Evolutionary conservation across 2,113 vertebrate species (phyloP).

Genomic region (Garra rufa): DNA sequence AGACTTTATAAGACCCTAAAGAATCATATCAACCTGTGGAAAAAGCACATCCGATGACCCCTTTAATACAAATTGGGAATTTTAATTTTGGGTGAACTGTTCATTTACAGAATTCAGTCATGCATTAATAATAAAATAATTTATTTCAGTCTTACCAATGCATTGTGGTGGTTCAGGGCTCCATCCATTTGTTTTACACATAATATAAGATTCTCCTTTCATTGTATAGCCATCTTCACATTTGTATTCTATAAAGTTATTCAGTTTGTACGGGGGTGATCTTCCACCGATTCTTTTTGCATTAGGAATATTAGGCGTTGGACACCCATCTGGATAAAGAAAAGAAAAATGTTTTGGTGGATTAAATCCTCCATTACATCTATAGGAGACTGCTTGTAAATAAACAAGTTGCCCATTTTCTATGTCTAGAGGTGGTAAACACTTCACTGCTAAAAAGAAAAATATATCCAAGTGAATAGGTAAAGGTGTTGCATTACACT

Average conservation of each 20-base stretch:
- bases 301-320: rapidly evolving
- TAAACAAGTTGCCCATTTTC: too few relatives aligned
- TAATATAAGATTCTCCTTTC: not conserved
- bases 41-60: too few relatives aligned
- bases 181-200: slow-evolving; percentile 35
- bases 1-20: too few relatives aligned
- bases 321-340: slow-evolving; percentile 57
- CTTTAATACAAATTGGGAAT: too few relatives aligned
- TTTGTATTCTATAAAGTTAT: not conserved
- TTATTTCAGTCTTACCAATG: slow-evolving; percentile 27
- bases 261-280: slow-evolving; percentile 36
- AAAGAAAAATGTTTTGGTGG: not conserved
- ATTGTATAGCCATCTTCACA: slow-evolving; percentile 44
- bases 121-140: not conserved
- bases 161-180: slow-evolving; percentile 53
- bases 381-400: too few relatives aligned
- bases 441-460: too few relatives aligned
- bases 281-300: rapidly evolving
- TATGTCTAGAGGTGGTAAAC: slow-evolving; percentile 29
- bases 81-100: too few relatives aligned
- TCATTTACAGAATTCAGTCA: too few relatives aligned
- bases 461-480: too few relatives aligned
- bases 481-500: too few relatives aligned
- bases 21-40: too few relatives aligned
- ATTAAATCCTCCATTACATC: too few relatives aligned